These are phyloP conservation scores for Emydocephalus ijimae DNA, from an alignment of 2,113 vertebrate species.

Conservation along the genomic window DNA sequence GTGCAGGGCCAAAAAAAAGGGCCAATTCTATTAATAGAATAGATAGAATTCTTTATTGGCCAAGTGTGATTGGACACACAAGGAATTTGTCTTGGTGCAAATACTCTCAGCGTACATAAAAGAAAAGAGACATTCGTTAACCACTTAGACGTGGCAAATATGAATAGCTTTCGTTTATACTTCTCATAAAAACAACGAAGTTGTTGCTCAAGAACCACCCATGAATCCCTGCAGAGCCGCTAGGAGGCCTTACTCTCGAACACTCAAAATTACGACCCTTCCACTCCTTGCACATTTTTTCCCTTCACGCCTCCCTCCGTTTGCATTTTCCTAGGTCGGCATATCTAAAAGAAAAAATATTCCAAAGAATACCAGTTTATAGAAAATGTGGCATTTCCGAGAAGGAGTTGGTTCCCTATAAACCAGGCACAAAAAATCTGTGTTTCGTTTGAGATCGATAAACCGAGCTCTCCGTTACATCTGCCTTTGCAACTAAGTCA, in stretches of 20 bases:
- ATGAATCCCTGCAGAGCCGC: conserved; percentile 2
- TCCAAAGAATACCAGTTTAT: background rate
- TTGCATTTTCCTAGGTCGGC: background rate
- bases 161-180: background rate
- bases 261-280: background rate
- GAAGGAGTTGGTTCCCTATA: background rate
- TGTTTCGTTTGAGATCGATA: background rate
- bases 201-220: background rate
- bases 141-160: background rate
- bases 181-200: background rate
- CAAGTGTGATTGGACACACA: no score
- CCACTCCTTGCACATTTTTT: background rate
- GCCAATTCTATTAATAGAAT: background rate
- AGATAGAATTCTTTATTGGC: no score
- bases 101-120: no score
- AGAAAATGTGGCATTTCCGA: background rate
- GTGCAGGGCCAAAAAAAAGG: background rate
- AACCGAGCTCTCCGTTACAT: background rate
- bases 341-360: background rate
- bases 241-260: background rate
- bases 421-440: background rate
- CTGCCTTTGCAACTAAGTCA: background rate
- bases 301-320: background rate
- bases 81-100: no score
- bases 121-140: background rate